Evolutionary conservation across 2,113 vertebrate species (phyloP).

Genomic region (Coreoperca whiteheadi): DNA sequence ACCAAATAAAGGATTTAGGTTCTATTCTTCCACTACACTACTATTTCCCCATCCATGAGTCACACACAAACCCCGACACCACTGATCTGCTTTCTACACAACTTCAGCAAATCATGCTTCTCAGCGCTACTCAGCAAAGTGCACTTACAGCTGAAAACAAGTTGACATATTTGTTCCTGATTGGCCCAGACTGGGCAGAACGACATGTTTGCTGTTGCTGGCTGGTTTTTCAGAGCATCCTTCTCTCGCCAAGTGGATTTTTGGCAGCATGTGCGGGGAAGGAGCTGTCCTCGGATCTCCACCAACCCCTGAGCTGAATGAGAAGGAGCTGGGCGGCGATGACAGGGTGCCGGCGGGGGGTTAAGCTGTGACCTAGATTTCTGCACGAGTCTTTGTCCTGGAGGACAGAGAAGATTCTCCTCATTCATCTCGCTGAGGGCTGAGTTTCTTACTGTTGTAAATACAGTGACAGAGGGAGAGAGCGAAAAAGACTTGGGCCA

Average conservation of each 20-base stretch:
- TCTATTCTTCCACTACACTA: background rate
- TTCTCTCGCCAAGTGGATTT: slow-evolving; percentile 25
- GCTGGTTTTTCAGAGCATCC: slow-evolving; percentile 41
- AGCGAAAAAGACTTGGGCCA: background rate
- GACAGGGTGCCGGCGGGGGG: slow-evolving; percentile 59
- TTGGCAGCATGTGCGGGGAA: slow-evolving; percentile 42
- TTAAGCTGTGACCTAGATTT: slow-evolving; percentile 77
- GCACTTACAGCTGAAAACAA: slow-evolving; percentile 13
- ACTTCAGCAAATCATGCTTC: background rate
- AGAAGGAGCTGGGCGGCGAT: slow-evolving; percentile 53
- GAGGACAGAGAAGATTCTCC: slow-evolving; percentile 56
- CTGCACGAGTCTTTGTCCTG: slow-evolving; percentile 64
- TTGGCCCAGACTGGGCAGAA: slow-evolving; percentile 45
- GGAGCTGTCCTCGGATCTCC: slow-evolving; percentile 29
- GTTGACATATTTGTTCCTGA: slow-evolving; percentile 55
- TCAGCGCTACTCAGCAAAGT: background rate
- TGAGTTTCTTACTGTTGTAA: background rate
- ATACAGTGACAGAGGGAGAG: background rate
- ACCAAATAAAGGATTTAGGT: background rate
- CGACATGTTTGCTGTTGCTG: background rate
- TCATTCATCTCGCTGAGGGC: slow-evolving; percentile 31
- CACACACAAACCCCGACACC: background rate
- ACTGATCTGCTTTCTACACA: background rate
- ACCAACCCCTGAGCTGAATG: slow-evolving; percentile 55
- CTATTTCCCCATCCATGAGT: no score